phyloP scores from a whole-genome alignment of 1,140 invertebrate genomes.

The Drosophila lacertosa region DNA sequence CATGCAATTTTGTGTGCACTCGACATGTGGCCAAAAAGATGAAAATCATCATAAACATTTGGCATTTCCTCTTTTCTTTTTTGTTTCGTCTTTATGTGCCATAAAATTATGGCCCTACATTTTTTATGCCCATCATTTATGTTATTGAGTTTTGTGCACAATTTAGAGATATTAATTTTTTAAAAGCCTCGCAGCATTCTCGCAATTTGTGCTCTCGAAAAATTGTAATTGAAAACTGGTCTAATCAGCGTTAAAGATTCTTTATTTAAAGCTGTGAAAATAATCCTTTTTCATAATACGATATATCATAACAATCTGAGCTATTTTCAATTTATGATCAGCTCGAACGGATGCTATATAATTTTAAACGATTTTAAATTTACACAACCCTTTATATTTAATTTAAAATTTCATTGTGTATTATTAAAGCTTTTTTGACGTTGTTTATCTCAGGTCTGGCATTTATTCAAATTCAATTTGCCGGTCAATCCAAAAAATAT shows the following conservation, averaged over 20 bases:
- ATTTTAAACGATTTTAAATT: too few relatives aligned
- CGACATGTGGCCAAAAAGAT: slow-evolving; percentile 9
- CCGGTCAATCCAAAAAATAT: background rate
- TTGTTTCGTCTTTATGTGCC: slow-evolving; percentile 20
- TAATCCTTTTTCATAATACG: too few relatives aligned
- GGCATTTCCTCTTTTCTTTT: too few relatives aligned
- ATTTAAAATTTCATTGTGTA: slow-evolving; percentile 1
- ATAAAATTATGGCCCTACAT: slow-evolving; percentile 30
- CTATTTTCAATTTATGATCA: too few relatives aligned
- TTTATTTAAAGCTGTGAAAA: too few relatives aligned
- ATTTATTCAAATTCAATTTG: background rate
- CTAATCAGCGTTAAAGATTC: slow-evolving; percentile 1
- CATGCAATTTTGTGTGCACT: slow-evolving; percentile 31
- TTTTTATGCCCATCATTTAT: slow-evolving; percentile 34
- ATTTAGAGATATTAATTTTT: slow-evolving; percentile 60
- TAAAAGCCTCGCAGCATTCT: slow-evolving; percentile 9
- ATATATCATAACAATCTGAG: too few relatives aligned
- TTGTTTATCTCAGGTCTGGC: background rate
- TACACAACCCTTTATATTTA: too few relatives aligned
- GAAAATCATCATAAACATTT: slow-evolving; percentile 18
- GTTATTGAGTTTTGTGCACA: slow-evolving; percentile 16
- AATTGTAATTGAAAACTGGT: slow-evolving; percentile 43
- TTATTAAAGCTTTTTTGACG: background rate
- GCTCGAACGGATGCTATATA: too few relatives aligned
- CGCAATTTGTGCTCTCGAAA: slow-evolving; percentile 35